Evolutionary conservation across 2,797 vertebrate genomes (phyloP), one percentile per base, ranked within the genome.

Genomic region (Coccyzus lansbergi): DNA sequence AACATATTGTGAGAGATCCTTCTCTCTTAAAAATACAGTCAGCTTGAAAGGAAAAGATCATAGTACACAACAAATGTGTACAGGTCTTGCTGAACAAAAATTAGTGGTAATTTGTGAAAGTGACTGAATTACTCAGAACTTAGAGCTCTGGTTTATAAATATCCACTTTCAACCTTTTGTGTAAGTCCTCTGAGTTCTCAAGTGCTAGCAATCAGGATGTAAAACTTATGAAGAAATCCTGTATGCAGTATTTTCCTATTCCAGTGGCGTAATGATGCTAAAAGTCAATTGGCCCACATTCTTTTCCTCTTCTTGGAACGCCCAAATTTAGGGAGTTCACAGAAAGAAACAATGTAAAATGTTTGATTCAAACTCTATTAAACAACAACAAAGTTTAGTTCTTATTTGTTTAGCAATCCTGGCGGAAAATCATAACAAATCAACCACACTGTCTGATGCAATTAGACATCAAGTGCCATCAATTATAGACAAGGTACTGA

Each of bases 391-490:
- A 86, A 72, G 26, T 56, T 87, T 33, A 56, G 16, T 64, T 86
- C 12, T 51, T 18, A 40, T 9, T 92, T 84, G 20, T 34, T 92
- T 87, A 74, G 8, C 55, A 70, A 5, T 59, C 22, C 40, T 49
- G 10, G 10, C 53, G 53, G 33, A 77, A 2, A 49, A 22, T 68
- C 49, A n/a, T 42, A 76, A 10, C 25, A 42, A 70, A 86, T 64
- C 8, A 49, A 44, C 7, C 7, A 24, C 0, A 0, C 8, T 36
- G 26, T 33, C 51, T n/a, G 11, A 62, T 46, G 48, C 5, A 46
- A 59, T 49, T n/a, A 80, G 28, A 52, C 34, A 77, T 9, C 33
- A 44, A 20, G 44, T 51, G 60, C 18, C 42, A 29, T 78, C 56
- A 80, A 12, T 48, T 80, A 69, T 42, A 85, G 38, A 67, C 24